Evolutionary conservation across 1,140 invertebrate species (phyloP).

Genomic region (Sitophilus oryzae): DNA sequence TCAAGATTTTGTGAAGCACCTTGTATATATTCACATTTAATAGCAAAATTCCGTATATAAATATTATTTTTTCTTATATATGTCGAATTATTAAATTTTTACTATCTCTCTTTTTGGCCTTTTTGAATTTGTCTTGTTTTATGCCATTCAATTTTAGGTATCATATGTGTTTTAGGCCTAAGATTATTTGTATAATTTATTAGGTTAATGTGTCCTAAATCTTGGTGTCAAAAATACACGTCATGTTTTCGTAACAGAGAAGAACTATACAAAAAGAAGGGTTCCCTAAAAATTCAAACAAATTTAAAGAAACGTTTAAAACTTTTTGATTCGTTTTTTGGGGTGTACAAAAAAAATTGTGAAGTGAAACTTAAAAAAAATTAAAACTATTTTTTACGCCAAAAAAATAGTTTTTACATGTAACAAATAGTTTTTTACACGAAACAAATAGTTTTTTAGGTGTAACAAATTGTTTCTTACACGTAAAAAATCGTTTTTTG

Average conservation of each 20-base stretch:
- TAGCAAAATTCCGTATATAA: constrained; percentile 15
- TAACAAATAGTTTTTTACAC: too few relatives aligned
- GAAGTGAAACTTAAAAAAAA: too few relatives aligned
- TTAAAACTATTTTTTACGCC: too few relatives aligned
- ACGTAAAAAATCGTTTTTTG: too few relatives aligned
- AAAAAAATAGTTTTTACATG: too few relatives aligned
- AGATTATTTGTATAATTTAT: too few relatives aligned
- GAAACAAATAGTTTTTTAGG: too few relatives aligned
- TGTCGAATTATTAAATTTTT: not conserved
- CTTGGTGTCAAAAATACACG: not conserved
- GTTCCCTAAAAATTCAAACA: constrained; percentile 12
- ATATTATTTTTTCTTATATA: constrained; percentile 11
- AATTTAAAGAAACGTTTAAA: too few relatives aligned
- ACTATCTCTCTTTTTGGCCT: constrained; percentile 2
- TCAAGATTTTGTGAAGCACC: not conserved
- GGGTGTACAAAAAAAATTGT: too few relatives aligned
- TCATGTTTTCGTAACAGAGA: constrained; percentile 13
- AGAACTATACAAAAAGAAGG: constrained; percentile 20
- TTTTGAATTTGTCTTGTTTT: not conserved
- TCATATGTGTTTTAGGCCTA: constrained; percentile 11
- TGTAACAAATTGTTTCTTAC: too few relatives aligned
- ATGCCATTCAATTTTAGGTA: not conserved
- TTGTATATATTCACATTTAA: not conserved
- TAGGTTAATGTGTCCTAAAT: not conserved
- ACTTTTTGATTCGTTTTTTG: too few relatives aligned